phyloP scores from a whole-genome alignment of 2,113 vertebrate genomes.

The Pogona vitticeps region DNA sequence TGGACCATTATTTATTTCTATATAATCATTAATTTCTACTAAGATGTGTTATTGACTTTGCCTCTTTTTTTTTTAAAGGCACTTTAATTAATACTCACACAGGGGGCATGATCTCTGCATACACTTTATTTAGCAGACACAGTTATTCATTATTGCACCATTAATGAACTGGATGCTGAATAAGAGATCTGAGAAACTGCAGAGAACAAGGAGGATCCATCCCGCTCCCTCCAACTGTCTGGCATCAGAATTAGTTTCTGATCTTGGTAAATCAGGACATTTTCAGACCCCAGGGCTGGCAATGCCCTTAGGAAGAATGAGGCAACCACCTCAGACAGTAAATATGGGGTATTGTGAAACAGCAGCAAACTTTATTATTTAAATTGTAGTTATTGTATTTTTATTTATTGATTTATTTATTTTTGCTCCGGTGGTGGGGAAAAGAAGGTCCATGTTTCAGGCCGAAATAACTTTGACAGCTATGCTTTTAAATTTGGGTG shows the following conservation, averaged over 20 bases:
- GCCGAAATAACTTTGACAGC: too few species aligned
- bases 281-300: background rate
- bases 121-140: background rate
- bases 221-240: background rate
- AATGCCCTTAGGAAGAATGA: background rate
- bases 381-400: too few species aligned
- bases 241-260: background rate
- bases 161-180: background rate
- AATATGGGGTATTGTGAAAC: background rate
- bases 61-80: background rate
- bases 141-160: background rate
- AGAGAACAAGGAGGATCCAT: too few species aligned
- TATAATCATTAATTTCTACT: background rate
- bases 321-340: background rate
- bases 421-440: too few species aligned
- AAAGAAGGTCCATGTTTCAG: too few species aligned
- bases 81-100: background rate
- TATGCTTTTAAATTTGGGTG: too few species aligned
- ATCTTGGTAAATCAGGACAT: background rate
- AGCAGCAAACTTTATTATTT: background rate
- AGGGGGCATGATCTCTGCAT: background rate
- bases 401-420: too few species aligned
- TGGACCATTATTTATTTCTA: background rate
- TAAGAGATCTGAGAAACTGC: too few species aligned
- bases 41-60: background rate